Evolutionary conservation across 2,888 invertebrate genomes (phyloP).

Genomic region (Athetis lepigone): DNA sequence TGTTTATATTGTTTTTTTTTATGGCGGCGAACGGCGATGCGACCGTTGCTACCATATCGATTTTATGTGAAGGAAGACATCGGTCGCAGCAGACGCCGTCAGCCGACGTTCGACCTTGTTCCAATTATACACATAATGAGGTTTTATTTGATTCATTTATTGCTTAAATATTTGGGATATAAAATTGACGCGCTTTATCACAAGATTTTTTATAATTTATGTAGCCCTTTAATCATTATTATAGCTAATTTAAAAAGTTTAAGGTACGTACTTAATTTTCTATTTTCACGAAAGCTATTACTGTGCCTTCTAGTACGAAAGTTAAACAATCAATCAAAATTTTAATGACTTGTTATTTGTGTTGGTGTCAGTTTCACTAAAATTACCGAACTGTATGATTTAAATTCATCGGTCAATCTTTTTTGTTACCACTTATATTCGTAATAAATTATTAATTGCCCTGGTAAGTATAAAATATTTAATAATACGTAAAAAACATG

Average conservation of each 20-base stretch:
- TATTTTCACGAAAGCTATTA: conserved; percentile 4
- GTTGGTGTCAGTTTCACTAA: not conserved
- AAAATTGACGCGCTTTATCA: not conserved
- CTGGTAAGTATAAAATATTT: too few relatives aligned
- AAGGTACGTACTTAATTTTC: not conserved
- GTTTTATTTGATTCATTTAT: conserved; percentile 45
- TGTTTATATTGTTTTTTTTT: conserved; percentile 65
- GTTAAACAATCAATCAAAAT: conserved; percentile 32
- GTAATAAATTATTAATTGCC: too few relatives aligned
- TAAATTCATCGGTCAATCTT: not conserved
- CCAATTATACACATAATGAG: conserved; percentile 75
- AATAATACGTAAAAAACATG: too few relatives aligned
- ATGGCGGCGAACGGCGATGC: conserved; percentile 68
- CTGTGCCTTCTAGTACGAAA: conserved; percentile 23
- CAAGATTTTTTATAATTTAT: not conserved
- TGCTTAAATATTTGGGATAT: conserved; percentile 20
- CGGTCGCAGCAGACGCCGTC: conserved; percentile 76
- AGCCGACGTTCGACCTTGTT: conserved; percentile 81
- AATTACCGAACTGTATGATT: conserved; percentile 2
- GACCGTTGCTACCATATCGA: conserved; percentile 81
- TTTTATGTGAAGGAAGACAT: conserved; percentile 83
- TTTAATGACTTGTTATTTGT: conserved; percentile 19
- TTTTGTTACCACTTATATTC: conserved; percentile 1
- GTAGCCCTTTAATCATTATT: not conserved
- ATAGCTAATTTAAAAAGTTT: conserved; percentile 3